A percentile compares a stretch with the other conserved stretches of the same genome.
phyloP scores from a whole-genome alignment of 2,888 invertebrate species.

The Ecliptopera silaceata region DNA sequence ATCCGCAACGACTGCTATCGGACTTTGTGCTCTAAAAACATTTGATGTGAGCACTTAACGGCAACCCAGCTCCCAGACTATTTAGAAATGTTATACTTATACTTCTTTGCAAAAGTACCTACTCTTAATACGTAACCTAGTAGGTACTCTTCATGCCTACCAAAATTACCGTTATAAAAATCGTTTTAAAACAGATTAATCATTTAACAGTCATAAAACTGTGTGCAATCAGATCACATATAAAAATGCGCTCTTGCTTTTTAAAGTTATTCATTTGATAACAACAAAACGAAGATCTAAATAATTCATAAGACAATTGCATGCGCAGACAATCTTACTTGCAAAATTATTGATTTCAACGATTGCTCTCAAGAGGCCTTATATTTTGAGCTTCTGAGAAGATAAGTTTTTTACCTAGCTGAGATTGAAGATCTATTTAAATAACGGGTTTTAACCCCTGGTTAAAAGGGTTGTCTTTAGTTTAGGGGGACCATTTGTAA shows the following conservation, averaged over 20 bases:
- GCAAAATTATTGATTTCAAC: slow-evolving; percentile 30
- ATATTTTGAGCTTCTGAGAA: slow-evolving; percentile 17
- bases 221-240: background rate
- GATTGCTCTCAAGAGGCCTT: slow-evolving; percentile 8
- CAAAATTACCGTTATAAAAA: background rate
- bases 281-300: slow-evolving; percentile 16
- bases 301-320: slow-evolving; percentile 35
- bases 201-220: slow-evolving; percentile 4
- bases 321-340: slow-evolving; percentile 35
- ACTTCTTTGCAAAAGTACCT: slow-evolving; percentile 18
- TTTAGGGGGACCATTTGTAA: background rate
- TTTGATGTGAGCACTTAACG: slow-evolving; percentile 40
- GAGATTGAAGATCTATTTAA: slow-evolving; percentile 5
- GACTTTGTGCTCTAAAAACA: slow-evolving; percentile 68
- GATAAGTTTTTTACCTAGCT: slow-evolving; percentile 6
- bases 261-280: slow-evolving; percentile 20
- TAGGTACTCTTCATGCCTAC: background rate
- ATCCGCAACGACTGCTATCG: slow-evolving; percentile 54
- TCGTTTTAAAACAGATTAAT: background rate
- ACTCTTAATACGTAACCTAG: background rate
- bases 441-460: background rate
- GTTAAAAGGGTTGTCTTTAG: background rate
- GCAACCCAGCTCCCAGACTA: slow-evolving; percentile 34
- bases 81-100: slow-evolving; percentile 3
- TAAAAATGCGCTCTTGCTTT: background rate